Evolutionary conservation across 2,797 vertebrate species (phyloP), one percentile per base, ranked within the genome.

Genomic region (Sylvilagus floridanus): DNA sequence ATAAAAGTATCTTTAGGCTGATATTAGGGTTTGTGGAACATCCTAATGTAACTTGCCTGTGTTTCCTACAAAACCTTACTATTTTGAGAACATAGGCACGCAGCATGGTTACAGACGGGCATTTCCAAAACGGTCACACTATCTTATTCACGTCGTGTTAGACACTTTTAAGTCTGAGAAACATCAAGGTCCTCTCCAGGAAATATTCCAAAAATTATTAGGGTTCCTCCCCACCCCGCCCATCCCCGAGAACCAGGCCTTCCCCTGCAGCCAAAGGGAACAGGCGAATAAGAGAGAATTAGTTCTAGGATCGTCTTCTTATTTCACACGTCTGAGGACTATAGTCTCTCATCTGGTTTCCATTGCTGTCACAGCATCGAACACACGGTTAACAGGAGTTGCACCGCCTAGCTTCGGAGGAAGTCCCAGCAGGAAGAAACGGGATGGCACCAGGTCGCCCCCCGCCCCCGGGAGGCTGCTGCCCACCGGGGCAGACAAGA

Each of bases 321-420:
- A 73, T 81, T 75, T 76, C 47, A 88, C 81, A 92, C 14, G 91
- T 66, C 37, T 54, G 42, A 76, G 62, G 91, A 95, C 71, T 79
- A 62, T 65, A 24, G 84, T 75, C 35, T 69, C 26, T 91, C 90
- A 21, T 72, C 66, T 86, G 81, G 75, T 77, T 77, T 89, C 84
- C 84, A 52, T 0, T 2, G 81, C 87, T 83, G 94, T 84, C 93
- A 87, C 24, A 72, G 75, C 79, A 84, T 66, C 71, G n/a, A 72
- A 71, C 86, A 89, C 6, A 60, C 68, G 76, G 65, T 42, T 37
- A 50, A 75, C 63, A 82, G 47, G 72, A 94, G 89, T 12, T 35
- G 81, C 93, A 90, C 92, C 14, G 76, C 69, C 82, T 79, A 42
- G 65, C 76, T 82, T 86, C 22, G 8, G 84, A 76, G 92, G 69